Evolutionary conservation across 1,140 invertebrate genomes (phyloP), one percentile per base, ranked within the genome.

Genomic region (Bombyx mandarina): DNA sequence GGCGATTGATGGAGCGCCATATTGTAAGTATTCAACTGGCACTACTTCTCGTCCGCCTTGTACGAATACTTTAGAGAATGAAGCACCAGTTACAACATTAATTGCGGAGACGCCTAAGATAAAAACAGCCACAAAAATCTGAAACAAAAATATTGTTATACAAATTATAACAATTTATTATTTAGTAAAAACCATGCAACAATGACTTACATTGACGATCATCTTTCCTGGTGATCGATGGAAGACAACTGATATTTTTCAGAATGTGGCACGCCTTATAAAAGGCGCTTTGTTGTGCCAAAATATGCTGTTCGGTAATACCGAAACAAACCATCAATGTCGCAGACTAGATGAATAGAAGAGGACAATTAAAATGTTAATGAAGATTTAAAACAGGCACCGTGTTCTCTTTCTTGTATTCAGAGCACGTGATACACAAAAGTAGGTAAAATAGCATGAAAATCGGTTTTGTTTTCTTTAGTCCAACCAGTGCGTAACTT

Each of bases 311-410:
- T 79, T 79, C 76, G 67, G 78, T 77, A 82, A 82, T 73, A 85
- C 79, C 80, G 78, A 84, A 82, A 85, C 82, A 81, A 85, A 87
- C 70, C 69, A 79, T 75, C 84, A 86, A 85, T 87, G 84, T 84
- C 84, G 77, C 71, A 72, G 66, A 79, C 69, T 70, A 71, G 65
- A 64, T 79, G 79, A 84, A 83, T 78, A 82, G 79, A 57, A 65
- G 69, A 63, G 43, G 73, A 87, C 80, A 87, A 87, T 85, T 74
- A 81, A 82, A 73, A 87, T 87, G 83, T 61, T 74, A 85, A 87
- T 87, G 63, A 68, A 66, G 65, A 77, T 84, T 81, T 79, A 73
- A 74, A 71, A 65, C 77, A 63, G 63, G 60, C 59, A 68, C 57
- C 54, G 57, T 63, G 58, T 68, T 77, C 67, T 61, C 59, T 67